phyloP scores from a whole-genome alignment of 2,113 vertebrate species.

The Pipra filicauda region DNA sequence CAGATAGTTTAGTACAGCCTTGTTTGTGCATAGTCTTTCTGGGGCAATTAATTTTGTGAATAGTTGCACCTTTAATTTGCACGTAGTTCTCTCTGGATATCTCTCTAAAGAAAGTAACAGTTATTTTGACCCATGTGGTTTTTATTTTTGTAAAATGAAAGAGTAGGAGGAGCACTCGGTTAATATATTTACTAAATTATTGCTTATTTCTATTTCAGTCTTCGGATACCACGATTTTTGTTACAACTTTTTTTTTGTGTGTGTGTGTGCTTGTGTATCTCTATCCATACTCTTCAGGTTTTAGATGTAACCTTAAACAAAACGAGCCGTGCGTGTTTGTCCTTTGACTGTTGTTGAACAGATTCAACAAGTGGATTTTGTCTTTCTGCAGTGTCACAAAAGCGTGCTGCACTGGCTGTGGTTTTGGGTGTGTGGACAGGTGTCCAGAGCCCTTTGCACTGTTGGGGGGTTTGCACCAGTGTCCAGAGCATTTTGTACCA shows the following conservation, averaged over 20 bases:
- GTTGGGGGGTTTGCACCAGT: not conserved
- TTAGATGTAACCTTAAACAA: not conserved
- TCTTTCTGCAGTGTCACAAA: not conserved
- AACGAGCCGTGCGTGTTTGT: accelerated
- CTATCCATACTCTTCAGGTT: not conserved
- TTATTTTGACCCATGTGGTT: not conserved
- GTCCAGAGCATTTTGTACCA: not conserved
- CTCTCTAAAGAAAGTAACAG: not conserved
- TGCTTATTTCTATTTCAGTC: not conserved
- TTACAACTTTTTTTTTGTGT: not conserved
- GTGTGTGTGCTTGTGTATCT: not conserved
- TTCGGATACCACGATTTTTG: not conserved
- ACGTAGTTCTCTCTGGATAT: not conserved
- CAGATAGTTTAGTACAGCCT: not conserved
- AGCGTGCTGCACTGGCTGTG: accelerated
- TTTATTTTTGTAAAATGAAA: not conserved
- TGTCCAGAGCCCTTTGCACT: not conserved
- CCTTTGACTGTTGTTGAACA: not conserved
- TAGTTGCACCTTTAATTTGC: not conserved
- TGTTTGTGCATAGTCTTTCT: not conserved
- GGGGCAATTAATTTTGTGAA: not conserved
- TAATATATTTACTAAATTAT: not conserved
- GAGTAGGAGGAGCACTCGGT: not conserved
- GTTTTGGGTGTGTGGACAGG: not conserved
- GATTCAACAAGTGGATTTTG: not conserved